Percentiles rank a stretch among this genome's conserved stretches.
These are phyloP conservation scores for Gallirallus australis DNA, from an alignment of 2,797 vertebrate genomes.

Conservation along the genomic window DNA sequence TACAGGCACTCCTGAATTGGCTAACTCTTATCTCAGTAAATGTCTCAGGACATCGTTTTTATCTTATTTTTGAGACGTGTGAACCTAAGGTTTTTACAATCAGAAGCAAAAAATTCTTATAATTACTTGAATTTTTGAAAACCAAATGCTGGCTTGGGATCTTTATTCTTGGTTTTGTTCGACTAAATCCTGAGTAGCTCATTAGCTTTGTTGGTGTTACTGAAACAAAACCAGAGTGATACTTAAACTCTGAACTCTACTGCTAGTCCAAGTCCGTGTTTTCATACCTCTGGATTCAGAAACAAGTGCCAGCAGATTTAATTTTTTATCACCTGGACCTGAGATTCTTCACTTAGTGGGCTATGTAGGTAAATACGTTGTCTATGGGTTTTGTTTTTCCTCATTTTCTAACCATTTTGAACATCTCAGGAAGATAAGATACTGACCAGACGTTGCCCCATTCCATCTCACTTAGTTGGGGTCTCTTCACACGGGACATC, in stretches of 20 bases:
- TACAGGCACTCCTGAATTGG: neutral
- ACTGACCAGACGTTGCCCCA: neutral
- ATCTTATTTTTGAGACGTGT: neutral
- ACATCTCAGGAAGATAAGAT: neutral
- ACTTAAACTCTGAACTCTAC: neutral
- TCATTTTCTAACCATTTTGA: neutral
- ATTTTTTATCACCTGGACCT: neutral
- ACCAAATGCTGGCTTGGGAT: neutral
- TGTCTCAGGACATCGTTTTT: neutral
- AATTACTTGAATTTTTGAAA: neutral
- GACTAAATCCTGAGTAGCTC: neutral
- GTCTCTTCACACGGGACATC: neutral
- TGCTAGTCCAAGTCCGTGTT: neutral
- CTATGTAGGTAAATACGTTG: neutral
- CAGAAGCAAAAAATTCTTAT: neutral
- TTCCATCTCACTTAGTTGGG: neutral
- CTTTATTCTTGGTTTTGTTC: neutral
- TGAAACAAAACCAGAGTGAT: neutral
- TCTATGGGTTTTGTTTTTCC: too few species aligned
- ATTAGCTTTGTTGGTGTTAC: neutral
- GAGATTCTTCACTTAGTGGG: neutral
- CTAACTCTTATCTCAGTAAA: neutral
- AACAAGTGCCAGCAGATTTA: neutral
- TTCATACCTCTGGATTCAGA: neutral
- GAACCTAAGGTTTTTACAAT: neutral